Evolutionary conservation across 2,113 vertebrate genomes (phyloP), one percentile per base, ranked within the genome.

Genomic region (Tragelaphus buxtoni): DNA sequence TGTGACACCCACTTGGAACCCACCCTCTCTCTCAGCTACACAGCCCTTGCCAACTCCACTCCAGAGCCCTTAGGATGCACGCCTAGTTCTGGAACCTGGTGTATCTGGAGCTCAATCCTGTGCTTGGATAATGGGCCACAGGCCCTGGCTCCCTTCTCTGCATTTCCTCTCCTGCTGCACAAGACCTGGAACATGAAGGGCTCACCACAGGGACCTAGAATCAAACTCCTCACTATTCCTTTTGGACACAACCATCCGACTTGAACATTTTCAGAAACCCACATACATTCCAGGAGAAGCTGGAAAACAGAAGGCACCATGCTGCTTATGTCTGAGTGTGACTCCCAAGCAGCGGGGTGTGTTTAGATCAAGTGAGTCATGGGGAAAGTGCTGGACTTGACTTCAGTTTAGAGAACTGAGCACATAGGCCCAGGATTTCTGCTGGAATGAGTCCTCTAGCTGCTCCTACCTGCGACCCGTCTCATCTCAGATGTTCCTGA

Each of bases 301-400:
- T 61, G 56, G 9, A 49, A 6, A 24, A 42, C 61, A 49, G 82
- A 45, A 79, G 49, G 45, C 30, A 18, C 7, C 3, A 2, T 4
- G 20, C 45, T 63, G 85, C 72, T 24, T 5, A 2, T 1, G 13
- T 51, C 4, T 1, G 2, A 9, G 20, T 32, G 8, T 0, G 14
- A 30, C 17, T n/a, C 28, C 69, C 39, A 28, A 45, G 60, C 30
- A 51, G 20, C 1, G 0, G 2, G 30, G 22, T 12, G 4, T 16
- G 12, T 61, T 39, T 42, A 42, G 20, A 42, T 4, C 14, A 1
- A 20, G 58, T 17, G n/a, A 80, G 39, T 5, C 16, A 32, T 1
- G 4, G 30, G 45, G 20, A 35, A 18, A 51, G 39, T 9, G 56
- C 32, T 7, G 18, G 3, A 22, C 5, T 6, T 30, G 45, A 14